These are phyloP conservation scores for Adelosebastes latens DNA, from an alignment of 2,797 vertebrate species.

Conservation along the genomic window DNA sequence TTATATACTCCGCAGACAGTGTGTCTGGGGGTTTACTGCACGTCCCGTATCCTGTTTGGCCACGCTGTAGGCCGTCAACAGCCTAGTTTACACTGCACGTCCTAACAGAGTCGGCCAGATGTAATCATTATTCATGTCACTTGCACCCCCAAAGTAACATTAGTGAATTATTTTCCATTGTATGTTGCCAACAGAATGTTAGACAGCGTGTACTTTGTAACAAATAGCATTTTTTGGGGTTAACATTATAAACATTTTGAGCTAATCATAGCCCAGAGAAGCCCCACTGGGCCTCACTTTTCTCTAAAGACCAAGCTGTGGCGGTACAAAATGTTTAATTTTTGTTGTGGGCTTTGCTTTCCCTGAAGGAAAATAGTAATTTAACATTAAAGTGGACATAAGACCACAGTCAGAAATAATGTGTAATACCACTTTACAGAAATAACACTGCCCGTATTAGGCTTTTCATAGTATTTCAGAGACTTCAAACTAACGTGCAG, in stretches of 20 bases:
- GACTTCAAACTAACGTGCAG: not conserved
- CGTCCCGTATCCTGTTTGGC: slow-evolving; percentile 13
- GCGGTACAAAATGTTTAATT: not conserved
- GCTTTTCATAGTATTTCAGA: not conserved
- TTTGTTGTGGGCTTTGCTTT: not conserved
- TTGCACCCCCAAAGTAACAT: slow-evolving; percentile 21
- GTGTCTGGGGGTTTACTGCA: not conserved
- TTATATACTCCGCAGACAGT: not conserved
- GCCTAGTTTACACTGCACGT: slow-evolving; percentile 34
- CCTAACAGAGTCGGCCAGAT: slow-evolving; percentile 23
- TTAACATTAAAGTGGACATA: not conserved
- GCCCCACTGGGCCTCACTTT: not conserved
- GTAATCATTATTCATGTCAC: slow-evolving; percentile 32
- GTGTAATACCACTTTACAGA: not conserved
- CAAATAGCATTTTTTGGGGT: not conserved
- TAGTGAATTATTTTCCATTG: slow-evolving; percentile 44
- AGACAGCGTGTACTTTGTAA: not conserved
- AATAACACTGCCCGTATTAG: too few species aligned
- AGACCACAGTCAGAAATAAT: not conserved
- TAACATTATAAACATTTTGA: slow-evolving; percentile 33
- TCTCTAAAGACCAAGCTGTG: slow-evolving; percentile 12
- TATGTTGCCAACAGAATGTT: slow-evolving; percentile 23
- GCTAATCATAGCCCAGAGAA: not conserved
- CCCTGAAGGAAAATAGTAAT: not conserved
- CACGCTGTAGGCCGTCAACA: not conserved